Evolutionary conservation across 2,113 vertebrate genomes (phyloP), one percentile per base, ranked within the genome.

Genomic region (Pithys albifrons): DNA sequence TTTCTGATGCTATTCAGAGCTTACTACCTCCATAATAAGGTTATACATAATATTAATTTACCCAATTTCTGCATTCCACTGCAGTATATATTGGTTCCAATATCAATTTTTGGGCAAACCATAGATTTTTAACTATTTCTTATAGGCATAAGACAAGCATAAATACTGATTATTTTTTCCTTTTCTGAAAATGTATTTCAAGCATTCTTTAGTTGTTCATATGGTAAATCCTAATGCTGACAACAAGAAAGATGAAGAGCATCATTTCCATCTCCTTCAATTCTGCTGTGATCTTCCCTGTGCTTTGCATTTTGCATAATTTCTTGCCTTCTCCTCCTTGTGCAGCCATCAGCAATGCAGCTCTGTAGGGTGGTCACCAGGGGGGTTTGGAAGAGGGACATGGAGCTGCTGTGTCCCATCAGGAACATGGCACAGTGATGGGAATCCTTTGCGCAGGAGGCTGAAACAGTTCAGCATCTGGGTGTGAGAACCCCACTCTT

Each of bases 241-340:
- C 39, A 39, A n/a, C 69, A 78, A 28, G 77, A 57, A 64, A 82
- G 75, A 65, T 5, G 4, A 77, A 82, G 20, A 13, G 37, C 45
- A 66, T 24, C 51, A 37, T 51, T 71, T 85, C 51, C 23, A 46
- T 64, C 62, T 25, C 35, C 51, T 82, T 93, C 73, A 24, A 75
- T 85, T 89, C 77, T 55, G 51, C 58, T 71, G 57, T 57, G 55
- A 71, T 78, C 39, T 64, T 77, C 37, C 33, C 17, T 14, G 0
- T 75, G n/a, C 49, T 91, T 71, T 91, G 8, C 35, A 14, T 18
- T 85, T 86, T 84, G 59, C n/a, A 54, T 62, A 33, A 62, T 94
- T 85, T 73, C 24, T 58, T 88, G 59, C 43, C 39, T 35, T 23
- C 22, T 46, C 37, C 51, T 78, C 6, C 59, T 74, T 7, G 13